phyloP scores from a whole-genome alignment of 2,888 invertebrate genomes.

The Polydrusus tereticollis region DNA sequence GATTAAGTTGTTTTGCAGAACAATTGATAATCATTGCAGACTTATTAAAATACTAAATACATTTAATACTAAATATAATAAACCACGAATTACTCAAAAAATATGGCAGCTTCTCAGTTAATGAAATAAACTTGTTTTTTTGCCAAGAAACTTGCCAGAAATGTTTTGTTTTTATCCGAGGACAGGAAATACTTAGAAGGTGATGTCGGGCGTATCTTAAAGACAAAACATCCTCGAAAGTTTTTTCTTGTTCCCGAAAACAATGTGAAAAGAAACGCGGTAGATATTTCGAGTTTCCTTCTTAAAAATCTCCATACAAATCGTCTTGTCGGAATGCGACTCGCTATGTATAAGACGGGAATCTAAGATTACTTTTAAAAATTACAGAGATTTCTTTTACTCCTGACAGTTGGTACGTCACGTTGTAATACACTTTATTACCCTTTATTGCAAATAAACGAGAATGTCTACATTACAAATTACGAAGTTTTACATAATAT shows the following conservation, averaged over 20 bases:
- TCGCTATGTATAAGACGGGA: constrained; percentile 18
- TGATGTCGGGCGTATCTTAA: constrained; percentile 1
- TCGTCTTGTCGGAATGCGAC: constrained; percentile 58
- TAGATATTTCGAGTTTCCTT: constrained; percentile 54
- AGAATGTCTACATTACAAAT: constrained; percentile 16
- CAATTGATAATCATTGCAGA: too few relatives aligned
- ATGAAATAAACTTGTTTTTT: neutral
- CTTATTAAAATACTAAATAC: too few relatives aligned
- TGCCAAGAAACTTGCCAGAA: neutral
- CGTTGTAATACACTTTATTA: constrained; percentile 29
- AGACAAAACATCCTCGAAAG: neutral
- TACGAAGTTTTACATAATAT: neutral
- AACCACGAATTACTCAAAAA: neutral
- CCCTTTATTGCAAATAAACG: constrained; percentile 18
- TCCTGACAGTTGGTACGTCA: constrained; percentile 35
- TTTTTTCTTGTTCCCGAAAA: constrained; percentile 51
- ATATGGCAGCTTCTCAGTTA: neutral
- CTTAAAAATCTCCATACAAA: constrained; percentile 61
- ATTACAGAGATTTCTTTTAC: constrained; percentile 38
- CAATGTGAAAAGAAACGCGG: constrained; percentile 55
- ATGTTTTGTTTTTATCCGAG: neutral
- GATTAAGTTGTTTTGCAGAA: too few relatives aligned
- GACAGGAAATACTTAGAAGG: neutral
- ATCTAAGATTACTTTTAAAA: constrained; percentile 29
- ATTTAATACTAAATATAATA: neutral